Evolutionary conservation across 35 echinoderm and acorn worm genomes (phyloP), one percentile per base, ranked within the genome.

Genomic region (Diadema setosum): DNA sequence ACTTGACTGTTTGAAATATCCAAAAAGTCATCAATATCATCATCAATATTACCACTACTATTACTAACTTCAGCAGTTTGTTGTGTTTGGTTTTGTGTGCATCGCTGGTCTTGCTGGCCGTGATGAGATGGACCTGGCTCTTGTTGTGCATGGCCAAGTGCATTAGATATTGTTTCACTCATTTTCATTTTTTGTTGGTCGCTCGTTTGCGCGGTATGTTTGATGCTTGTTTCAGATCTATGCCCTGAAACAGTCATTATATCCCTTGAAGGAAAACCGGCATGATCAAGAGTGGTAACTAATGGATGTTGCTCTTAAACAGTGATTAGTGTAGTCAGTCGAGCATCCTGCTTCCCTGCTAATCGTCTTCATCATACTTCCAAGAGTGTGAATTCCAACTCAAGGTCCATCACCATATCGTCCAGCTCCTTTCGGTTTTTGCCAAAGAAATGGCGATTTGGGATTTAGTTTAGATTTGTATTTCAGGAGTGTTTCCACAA

Each of bases 231-330:
- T 56, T 56, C 50, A 16, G 1, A 56, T 56, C 21, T 56, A 56
- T 56, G 50, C 50, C 50, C 50, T 21, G 50, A 56, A 56, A 0
- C n/a, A n/a, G n/a, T n/a, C 2, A 2, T 55, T 55, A 55, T 55
- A n/a, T 2, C 49, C 49, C 49, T 55, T 0, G 49, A 55, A 55
- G 49, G 49, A n/a, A 55, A 55, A 16, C 49, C 49, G 61, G 61
- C 65, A 70, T 70, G 65, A 70, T 70, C 24, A 36, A 70, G 65
- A 32, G 65, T 70, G 65, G 65, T n/a, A n/a, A n/a, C n/a, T 70
- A 34, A 70, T 70, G 26, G 27, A 35, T 34, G 27, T 70, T 70
- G 33, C 65, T 70, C 27, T 70, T 34, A 70, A 32, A 7, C 17
- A 32, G 17, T 36, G 4, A 67, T 2, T 67, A 12, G 61, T 67